Evolutionary conservation across 2,888 invertebrate genomes (phyloP), one percentile per base, ranked within the genome.

Genomic region (Acrobasis suavella): DNA sequence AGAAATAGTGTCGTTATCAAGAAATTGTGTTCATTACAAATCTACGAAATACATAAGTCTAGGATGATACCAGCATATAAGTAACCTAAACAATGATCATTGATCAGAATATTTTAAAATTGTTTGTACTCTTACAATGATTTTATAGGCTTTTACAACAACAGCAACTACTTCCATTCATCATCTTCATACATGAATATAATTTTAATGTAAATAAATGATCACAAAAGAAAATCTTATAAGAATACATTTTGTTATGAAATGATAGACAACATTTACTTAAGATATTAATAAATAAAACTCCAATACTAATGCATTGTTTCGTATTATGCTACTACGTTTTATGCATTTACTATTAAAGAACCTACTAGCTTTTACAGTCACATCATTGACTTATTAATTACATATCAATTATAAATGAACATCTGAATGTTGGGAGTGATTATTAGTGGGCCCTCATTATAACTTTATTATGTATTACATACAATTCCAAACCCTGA

Each of bases 41-140:
- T 50, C 59, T 56, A 42, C 56, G 50, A 38, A 22, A 22, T 59
- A 9, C n/a, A 49, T 50, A 61, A 37, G 55, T 17, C 46, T 62
- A 62, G 22, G 54, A 55, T 32, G 14, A 50, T 58, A 49, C 16
- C 38, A 60, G 16, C 15, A 17, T 60, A 14, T 60, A 32, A 32
- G 32, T 39, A 60, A 52, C 17, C 60, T 60, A 42, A 50, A 2
- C 16, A 39, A 12, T 50, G 59, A 59, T 59, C 59, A 59, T 59
- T 59, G 58, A 59, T 37, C 50, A 58, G 42, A 58, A 58, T 58
- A 32, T 50, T 59, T 58, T 59, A 17, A 59, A 50, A 59, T 37
- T 16, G 14, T 60, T 60, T 60, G 60, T 60, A 60, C 60, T 52
- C 50, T 59, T 49, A 50, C 37, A 59, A 50, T 59, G 50, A 59